Evolutionary conservation across 2,888 invertebrate species (phyloP), one percentile per base, ranked within the genome.

Genomic region (Rhabditoides inermis): DNA sequence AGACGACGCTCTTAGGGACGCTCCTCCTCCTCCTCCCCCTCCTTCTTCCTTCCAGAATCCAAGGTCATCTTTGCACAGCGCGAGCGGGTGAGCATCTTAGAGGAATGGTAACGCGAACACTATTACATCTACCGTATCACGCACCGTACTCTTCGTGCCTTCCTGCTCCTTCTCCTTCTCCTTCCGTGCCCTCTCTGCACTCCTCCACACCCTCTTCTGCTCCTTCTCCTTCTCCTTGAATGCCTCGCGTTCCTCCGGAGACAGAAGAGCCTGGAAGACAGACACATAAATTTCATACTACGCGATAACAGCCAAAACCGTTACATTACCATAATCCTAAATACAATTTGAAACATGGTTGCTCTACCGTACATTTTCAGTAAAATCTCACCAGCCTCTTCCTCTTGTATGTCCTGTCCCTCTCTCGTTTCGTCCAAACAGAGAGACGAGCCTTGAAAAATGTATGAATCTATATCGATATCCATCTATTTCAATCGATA

Each of bases 231-330:
- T 26, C 15, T 18, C 7, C 22, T 22, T 26, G 22, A 22, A 45
- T 45, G 22, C 22, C 45, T 45, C 45, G 27, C 20, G 15, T 23
- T 26, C 32, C 32, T 32, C 32, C 45, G 30, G 45, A 28, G 20
- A 27, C 30, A 30, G 30, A 2, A 26, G 18, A 12, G 44, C 6
- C 7, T 7, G 28, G 10, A 32, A 26, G 4, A 25, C 18, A 20
- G 22, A 45, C 28, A 45, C 32, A 28, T 28, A 20, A 28, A 45
- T 45, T 32, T 45, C 42, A n/a, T n/a, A n/a, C n/a, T n/a, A n/a
- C n/a, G n/a, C n/a, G n/a, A n/a, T n/a, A n/a, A n/a, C n/a, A n/a
- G n/a, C n/a, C n/a, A n/a, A n/a, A n/a, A n/a, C n/a, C n/a, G n/a
- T n/a, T n/a, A n/a, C n/a, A n/a, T n/a, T n/a, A n/a, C n/a, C n/a